Conservation (phyloP, 1,140 invertebrate genomes). For the Acromyrmex echinatior region DNA sequence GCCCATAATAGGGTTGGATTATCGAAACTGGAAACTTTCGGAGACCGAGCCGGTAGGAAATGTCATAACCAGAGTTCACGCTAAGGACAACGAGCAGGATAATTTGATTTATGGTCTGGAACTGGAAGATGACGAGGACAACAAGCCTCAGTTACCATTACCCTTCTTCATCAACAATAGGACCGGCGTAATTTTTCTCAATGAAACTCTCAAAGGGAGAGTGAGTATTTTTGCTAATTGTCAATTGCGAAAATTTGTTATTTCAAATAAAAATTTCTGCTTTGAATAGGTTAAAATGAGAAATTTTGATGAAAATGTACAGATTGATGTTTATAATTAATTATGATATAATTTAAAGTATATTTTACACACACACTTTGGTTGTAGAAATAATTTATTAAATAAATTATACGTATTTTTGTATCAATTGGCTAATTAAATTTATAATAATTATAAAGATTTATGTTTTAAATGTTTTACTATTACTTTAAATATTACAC, state of each 20-base stretch:
- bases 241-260: background rate
- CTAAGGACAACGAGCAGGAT: conserved; percentile 89
- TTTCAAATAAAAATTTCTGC: background rate
- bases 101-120: conserved; percentile 89
- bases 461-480: background rate
- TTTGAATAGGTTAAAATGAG: background rate
- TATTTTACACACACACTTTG: background rate
- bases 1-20: conserved; percentile 87
- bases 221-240: conserved; percentile 85
- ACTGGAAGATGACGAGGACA: conserved; percentile 79
- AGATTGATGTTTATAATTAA: background rate
- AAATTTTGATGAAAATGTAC: conserved; percentile 13
- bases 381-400: background rate
- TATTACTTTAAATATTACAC: too few relatives aligned
- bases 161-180: conserved; percentile 91
- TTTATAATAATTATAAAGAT: background rate
- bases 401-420: background rate
- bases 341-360: background rate
- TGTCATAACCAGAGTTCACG: conserved; percentile 88
- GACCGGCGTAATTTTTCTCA: conserved; percentile 90
- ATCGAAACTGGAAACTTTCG: conserved; percentile 89
- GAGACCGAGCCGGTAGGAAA: conserved; percentile 89
- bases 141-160: conserved; percentile 80
- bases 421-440: background rate
- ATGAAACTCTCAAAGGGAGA: conserved; percentile 89